Evolutionary conservation across 2,797 vertebrate genomes (phyloP), one percentile per base, ranked within the genome.

Genomic region (Tarsius wallacei): DNA sequence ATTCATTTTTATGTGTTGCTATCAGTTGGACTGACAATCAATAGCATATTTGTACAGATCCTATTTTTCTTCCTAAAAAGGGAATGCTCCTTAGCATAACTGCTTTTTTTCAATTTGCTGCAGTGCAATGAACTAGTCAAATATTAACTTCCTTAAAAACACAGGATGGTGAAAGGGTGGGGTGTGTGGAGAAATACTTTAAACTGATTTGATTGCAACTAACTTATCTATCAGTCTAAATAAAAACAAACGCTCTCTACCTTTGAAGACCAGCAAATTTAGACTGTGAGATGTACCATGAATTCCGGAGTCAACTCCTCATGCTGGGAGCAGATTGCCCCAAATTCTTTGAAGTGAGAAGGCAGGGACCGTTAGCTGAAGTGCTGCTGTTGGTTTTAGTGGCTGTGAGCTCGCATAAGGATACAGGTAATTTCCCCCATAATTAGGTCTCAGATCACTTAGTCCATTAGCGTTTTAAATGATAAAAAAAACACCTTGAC

Each of bases 141-240:
- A 96, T 59, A 92, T 97, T 96, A 97, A 97, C 95, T 90, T 97
- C 53, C 73, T 83, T 92, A 92, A 91, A 94, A 96, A 91, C 74
- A 77, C 80, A 90, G 49, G 61, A 19, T 31, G 64, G 24, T 33
- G 55, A 57, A 92, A 31, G n/a, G 73, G 10, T 66, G 24, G 51
- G 10, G 19, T 57, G 31, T 90, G 13, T 90, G n/a, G 49, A 90
- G 49, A 78, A 97, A 93, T 47, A 55, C 68, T 85, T 95, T 57
- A 68, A 95, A 68, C 55, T 80, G 82, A 94, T 95, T 89, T 83
- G 82, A 81, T 93, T 42, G 64, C n/a, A 93, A 51, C 68, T 74
- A 86, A 87, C 28, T 81, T 31, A 78, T 71, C 59, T 63, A 21
- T 80, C 63, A 5, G 2, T 93, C 71, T 81, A 95, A 88, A 87